These are phyloP conservation scores for Agonopterix arenella DNA, from an alignment of 2,888 invertebrate genomes.

Conservation along the genomic window DNA sequence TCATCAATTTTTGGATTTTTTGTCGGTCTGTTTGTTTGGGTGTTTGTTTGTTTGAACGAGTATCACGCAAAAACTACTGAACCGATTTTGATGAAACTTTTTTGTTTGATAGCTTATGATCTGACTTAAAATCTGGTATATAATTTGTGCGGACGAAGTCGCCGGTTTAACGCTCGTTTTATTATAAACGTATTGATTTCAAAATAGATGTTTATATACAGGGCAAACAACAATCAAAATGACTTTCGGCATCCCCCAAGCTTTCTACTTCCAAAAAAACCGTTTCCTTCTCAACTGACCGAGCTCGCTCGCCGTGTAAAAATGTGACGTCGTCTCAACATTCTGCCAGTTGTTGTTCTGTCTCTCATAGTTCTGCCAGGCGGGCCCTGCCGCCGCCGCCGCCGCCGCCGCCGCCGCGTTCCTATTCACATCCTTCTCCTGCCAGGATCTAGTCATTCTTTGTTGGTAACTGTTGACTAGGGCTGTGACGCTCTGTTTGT, in stretches of 20 bases:
- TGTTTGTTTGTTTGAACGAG: no score
- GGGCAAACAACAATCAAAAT: no score
- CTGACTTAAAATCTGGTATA: no score
- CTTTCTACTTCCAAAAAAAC: not conserved
- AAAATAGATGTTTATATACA: no score
- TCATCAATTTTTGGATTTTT: no score
- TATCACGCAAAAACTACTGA: no score
- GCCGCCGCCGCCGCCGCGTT: constrained; percentile 18
- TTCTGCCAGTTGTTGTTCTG: constrained; percentile 52
- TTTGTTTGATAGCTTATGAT: no score
- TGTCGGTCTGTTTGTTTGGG: no score
- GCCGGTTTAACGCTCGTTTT: no score
- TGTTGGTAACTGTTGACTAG: constrained; percentile 66
- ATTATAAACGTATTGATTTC: no score
- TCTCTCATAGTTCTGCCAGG: constrained; percentile 21
- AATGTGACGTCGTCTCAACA: constrained; percentile 54
- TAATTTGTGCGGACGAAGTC: no score
- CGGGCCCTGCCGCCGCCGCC: constrained; percentile 9
- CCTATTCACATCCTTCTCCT: constrained; percentile 31
- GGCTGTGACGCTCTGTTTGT: constrained; percentile 53
- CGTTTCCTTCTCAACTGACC: constrained; percentile 46
- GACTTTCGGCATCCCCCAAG: not conserved
- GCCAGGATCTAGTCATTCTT: constrained; percentile 37
- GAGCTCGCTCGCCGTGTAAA: constrained; percentile 60
- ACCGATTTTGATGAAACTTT: no score